A percentile compares a stretch with the other conserved stretches of the same genome.
These are phyloP conservation scores for Habroteleia sp. DNA, from an alignment of 2,888 invertebrate genomes.

Conservation along the genomic window DNA sequence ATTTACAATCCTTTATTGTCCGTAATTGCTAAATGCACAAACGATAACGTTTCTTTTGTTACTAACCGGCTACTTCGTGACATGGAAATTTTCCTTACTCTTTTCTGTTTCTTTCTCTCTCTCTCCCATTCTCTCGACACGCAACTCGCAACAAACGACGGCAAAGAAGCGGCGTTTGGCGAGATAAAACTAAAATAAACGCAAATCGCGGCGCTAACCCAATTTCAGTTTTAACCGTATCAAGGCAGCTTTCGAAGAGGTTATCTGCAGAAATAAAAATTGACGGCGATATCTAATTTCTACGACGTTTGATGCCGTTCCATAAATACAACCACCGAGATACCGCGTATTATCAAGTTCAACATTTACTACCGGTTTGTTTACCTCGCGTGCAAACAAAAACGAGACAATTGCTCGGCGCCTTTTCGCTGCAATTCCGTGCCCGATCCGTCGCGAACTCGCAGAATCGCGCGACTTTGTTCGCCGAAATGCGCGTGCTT, in stretches of 20 bases:
- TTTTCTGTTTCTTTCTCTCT: not conserved
- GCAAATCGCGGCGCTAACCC: conserved; percentile 12
- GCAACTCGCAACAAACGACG: no score
- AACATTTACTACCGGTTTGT: conserved; percentile 42
- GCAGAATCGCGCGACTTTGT: no score
- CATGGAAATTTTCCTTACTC: conserved; percentile 6
- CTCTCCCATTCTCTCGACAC: no score
- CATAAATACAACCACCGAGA: conserved; percentile 24
- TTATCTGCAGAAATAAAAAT: conserved; percentile 21
- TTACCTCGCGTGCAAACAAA: conserved; percentile 39
- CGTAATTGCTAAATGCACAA: conserved; percentile 20
- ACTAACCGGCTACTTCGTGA: conserved; percentile 4
- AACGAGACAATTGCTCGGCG: conserved; percentile 18
- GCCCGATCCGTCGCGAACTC: no score
- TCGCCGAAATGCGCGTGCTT: no score
- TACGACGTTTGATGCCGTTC: conserved; percentile 22
- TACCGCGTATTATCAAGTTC: conserved; percentile 39
- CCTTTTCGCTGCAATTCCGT: no score
- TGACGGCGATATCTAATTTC: conserved; percentile 23
- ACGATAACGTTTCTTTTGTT: conserved; percentile 19
- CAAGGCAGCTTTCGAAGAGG: conserved; percentile 38
- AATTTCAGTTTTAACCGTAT: conserved; percentile 18
- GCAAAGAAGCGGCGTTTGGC: conserved; percentile 10
- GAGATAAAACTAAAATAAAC: conserved; percentile 20
- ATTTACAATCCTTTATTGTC: conserved; percentile 26